These are phyloP conservation scores for Diadophis punctatus DNA, from an alignment of 2,113 vertebrate species.

Conservation along the genomic window DNA sequence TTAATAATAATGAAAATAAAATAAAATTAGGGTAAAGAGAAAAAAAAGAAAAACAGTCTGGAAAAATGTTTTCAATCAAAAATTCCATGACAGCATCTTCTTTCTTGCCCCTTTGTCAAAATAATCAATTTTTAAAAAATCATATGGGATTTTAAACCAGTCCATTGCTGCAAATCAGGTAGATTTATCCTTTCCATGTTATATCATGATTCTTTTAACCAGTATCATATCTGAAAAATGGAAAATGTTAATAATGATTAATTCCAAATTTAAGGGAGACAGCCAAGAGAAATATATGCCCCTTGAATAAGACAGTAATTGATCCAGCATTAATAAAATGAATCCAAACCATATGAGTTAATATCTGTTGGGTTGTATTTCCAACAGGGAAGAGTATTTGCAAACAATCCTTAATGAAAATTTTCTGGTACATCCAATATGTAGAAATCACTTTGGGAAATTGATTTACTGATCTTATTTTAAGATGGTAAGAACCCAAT, in stretches of 20 bases:
- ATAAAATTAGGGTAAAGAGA: neutral
- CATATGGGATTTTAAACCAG: neutral
- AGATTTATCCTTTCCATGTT: neutral
- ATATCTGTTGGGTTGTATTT: neutral
- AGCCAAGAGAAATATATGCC: neutral
- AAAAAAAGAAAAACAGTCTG: neutral
- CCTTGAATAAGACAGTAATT: neutral
- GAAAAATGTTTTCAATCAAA: neutral
- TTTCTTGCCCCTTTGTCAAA: neutral
- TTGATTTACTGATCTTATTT: neutral
- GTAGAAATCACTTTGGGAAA: neutral
- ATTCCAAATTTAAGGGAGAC: neutral
- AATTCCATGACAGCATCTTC: neutral
- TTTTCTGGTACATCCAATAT: neutral
- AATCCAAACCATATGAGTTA: neutral
- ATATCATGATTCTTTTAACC: neutral
- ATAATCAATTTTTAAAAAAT: neutral
- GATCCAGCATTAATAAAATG: neutral
- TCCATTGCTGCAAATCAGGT: neutral
- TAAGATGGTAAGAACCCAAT: neutral
- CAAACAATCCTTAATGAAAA: neutral
- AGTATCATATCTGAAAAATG: neutral
- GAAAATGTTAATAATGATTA: neutral
- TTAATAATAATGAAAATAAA: neutral
- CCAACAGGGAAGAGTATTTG: neutral